Base-by-base conservation (phyloP, 2,888 invertebrate species). In the Celastrina argiolus region DNA sequence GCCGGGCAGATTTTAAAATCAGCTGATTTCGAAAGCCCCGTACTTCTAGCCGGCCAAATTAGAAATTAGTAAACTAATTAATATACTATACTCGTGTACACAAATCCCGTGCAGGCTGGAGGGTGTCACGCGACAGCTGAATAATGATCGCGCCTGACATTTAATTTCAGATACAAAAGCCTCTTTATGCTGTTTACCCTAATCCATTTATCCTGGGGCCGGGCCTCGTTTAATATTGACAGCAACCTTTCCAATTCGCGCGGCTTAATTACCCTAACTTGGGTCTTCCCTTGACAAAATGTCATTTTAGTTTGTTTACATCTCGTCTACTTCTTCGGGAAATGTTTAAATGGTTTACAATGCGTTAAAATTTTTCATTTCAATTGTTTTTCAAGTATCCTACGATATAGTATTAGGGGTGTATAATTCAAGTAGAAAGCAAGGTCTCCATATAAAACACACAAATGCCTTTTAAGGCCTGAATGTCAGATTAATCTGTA, bases 81-180 rank as follows among this genome's bases (percentile, higher is more conserved):
- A 14, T 45, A 10, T 45, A 18, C 12, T 39, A n/a, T 14, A 41
- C 22, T 59, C n/a, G 16, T 61, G 26, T 39, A 39, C 10, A 22
- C 39, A 22, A 14, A 12, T 39, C 61, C 14, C 31, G 59, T 7
- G 61, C 18, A 18, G 31, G 59, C 34, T 16, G 83, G 79, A 81
- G 81, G 83, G 83, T 82, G 86, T 86, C 87, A 85, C 78, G 76
- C 74, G 76, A 77, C 76, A 76, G 73, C 83, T 88, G 87, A 89
- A 86, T 90, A 90, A 90, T 88, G 89, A 90, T 85, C 79, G 78
- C 77, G 85, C 82, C 81, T 88, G 90, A 89, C 89, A 81, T 90
- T 89, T 89, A 88, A 90, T 89, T 89, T 89, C 75, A 82, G 84
- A 87, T 89, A 90, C 89, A 90, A 90, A 89, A 87, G 88, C 81